Conservation (phyloP, 1,140 invertebrate species). For the Scaptomyza montana region DNA sequence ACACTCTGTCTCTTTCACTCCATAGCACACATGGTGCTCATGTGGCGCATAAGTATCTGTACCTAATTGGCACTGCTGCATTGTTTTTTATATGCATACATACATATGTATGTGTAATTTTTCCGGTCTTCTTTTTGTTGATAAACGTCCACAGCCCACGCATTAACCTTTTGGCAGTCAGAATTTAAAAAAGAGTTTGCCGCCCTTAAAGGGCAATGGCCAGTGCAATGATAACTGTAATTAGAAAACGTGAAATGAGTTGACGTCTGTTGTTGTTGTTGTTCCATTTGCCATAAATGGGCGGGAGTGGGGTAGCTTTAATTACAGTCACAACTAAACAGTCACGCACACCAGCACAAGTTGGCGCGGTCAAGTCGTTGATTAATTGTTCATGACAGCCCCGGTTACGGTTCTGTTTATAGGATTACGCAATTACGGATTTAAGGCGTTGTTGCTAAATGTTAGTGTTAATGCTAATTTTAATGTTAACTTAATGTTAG, state of each 20-base stretch:
- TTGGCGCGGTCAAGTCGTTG: slow-evolving; percentile 48
- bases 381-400: slow-evolving; percentile 60
- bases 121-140: slow-evolving; percentile 37
- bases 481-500: slow-evolving; percentile 6
- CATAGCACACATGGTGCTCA: slow-evolving; percentile 64
- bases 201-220: slow-evolving; percentile 36
- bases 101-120: slow-evolving; percentile 47
- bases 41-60: slow-evolving; percentile 53
- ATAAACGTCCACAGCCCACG: slow-evolving; percentile 25
- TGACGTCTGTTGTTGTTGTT: slow-evolving; percentile 12
- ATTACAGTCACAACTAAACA: slow-evolving; percentile 60
- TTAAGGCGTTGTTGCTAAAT: slow-evolving; percentile 36
- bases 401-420: slow-evolving; percentile 15
- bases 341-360: slow-evolving; percentile 26
- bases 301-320: slow-evolving; percentile 39
- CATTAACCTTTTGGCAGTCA: slow-evolving; percentile 56
- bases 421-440: slow-evolving; percentile 55
- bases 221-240: slow-evolving; percentile 58
- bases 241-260: slow-evolving; percentile 53
- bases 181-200: slow-evolving; percentile 41
- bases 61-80: slow-evolving; percentile 61
- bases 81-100: slow-evolving; percentile 22
- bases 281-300: slow-evolving; percentile 29
- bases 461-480: slow-evolving; percentile 11
- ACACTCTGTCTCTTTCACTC: not conserved